Conservation (phyloP, 2,888 invertebrate species). For the Bruchidius siliquastri region DNA sequence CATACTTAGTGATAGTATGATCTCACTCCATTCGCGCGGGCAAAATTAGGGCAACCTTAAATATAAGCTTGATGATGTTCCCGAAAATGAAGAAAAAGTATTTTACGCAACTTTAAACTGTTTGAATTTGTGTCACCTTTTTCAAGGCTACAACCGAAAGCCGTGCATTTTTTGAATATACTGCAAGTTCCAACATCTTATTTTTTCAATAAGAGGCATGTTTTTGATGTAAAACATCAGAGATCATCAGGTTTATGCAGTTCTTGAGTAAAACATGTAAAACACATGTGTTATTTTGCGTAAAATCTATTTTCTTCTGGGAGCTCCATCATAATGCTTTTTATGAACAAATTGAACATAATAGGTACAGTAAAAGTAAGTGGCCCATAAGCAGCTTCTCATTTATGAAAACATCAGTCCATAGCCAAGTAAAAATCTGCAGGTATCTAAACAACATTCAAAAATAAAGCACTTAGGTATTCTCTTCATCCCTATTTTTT, state of each 20-base stretch:
- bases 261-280: too few relatives aligned
- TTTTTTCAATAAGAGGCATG: too few relatives aligned
- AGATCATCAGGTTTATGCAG: too few relatives aligned
- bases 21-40: background rate
- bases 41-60: background rate
- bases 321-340: background rate
- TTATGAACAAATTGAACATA: background rate
- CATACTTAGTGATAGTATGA: background rate
- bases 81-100: background rate
- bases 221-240: too few relatives aligned
- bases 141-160: too few relatives aligned
- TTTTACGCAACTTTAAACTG: too few relatives aligned
- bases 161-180: too few relatives aligned
- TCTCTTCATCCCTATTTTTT: conserved; percentile 41
- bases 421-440: conserved; percentile 48
- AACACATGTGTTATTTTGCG: too few relatives aligned
- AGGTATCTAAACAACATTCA: conserved; percentile 44
- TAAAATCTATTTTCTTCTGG: background rate
- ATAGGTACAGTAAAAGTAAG: background rate
- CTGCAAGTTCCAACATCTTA: too few relatives aligned
- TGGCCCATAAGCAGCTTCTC: conserved; percentile 17
- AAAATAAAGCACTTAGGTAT: conserved; percentile 47
- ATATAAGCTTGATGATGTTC: background rate
- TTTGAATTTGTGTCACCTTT: too few relatives aligned
- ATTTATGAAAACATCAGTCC: conserved; percentile 31